Evolutionary conservation across 92 coral and sea anemone species (phyloP).

Genomic region (Paramuricea clavata): DNA sequence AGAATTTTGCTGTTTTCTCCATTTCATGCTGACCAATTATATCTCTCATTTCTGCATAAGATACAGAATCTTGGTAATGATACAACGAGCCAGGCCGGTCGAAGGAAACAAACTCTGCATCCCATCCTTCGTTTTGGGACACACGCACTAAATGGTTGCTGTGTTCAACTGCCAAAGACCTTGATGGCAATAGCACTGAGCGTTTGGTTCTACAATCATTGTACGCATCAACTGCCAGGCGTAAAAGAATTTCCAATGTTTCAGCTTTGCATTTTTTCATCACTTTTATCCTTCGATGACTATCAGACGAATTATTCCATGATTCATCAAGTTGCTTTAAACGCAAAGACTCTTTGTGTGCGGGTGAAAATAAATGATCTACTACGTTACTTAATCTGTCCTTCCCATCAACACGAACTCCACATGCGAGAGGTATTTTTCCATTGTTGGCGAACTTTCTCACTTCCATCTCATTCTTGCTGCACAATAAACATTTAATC

Average conservation of each 20-base stretch:
- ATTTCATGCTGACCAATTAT: no score
- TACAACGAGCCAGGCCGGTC: conserved; percentile 18
- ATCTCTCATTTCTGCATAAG: no score
- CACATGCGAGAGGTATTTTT: conserved; percentile 16
- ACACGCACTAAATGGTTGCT: conserved; percentile 4
- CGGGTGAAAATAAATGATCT: conserved; percentile 3
- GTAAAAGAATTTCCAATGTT: no score
- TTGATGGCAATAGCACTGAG: conserved; percentile 6
- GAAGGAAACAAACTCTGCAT: conserved; percentile 22
- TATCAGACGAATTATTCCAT: conserved; percentile 5
- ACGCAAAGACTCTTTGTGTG: conserved; percentile 1
- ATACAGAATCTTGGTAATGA: conserved; percentile 8
- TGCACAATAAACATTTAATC: conserved; percentile 15
- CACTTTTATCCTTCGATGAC: conserved; percentile 18
- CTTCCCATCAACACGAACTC: no score
- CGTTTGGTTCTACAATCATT: conserved; percentile 3
- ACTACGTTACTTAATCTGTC: conserved; percentile 2
- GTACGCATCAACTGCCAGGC: background rate
- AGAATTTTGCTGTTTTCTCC: conserved; percentile 10
- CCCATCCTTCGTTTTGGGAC: conserved; percentile 20
- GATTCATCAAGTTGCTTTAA: conserved; percentile 4
- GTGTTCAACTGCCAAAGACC: conserved; percentile 17
- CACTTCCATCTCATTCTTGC: background rate
- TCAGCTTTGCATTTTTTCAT: conserved; percentile 1
- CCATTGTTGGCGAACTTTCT: conserved; percentile 8